Conservation (phyloP, 2,113 vertebrate genomes). For the Anser cygnoides region DNA sequence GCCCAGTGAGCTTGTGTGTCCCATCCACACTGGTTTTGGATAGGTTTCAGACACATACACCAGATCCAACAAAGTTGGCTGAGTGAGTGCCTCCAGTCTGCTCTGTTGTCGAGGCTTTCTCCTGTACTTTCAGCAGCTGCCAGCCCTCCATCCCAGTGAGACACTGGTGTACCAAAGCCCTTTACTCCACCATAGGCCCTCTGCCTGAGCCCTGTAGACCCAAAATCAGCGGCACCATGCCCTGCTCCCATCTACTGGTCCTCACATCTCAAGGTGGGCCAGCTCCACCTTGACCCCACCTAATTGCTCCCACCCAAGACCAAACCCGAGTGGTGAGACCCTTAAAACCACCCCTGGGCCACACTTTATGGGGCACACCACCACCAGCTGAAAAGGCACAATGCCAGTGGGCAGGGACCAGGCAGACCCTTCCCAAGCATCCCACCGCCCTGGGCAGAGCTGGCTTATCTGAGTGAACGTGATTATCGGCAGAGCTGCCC, state of each 20-base stretch:
- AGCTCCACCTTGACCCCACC: not conserved
- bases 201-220: not conserved
- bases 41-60: not conserved
- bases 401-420: not conserved
- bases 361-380: not conserved
- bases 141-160: not conserved
- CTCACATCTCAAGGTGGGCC: not conserved
- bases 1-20: too few species aligned
- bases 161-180: not conserved
- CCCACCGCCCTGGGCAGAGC: not conserved
- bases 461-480: not conserved
- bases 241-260: fast-evolving
- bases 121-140: not conserved
- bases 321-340: not conserved
- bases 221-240: fast-evolving
- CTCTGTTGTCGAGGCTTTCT: fast-evolving
- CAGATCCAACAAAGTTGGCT: not conserved
- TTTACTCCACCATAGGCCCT: not conserved
- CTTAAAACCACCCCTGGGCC: not conserved
- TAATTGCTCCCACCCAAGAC: not conserved
- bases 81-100: not conserved
- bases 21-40: not conserved
- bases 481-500: not conserved
- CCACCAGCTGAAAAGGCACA: not conserved
- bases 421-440: not conserved